These are phyloP conservation scores for Scaptomyza tumidula DNA, from an alignment of 2,888 invertebrate species.

Conservation along the genomic window DNA sequence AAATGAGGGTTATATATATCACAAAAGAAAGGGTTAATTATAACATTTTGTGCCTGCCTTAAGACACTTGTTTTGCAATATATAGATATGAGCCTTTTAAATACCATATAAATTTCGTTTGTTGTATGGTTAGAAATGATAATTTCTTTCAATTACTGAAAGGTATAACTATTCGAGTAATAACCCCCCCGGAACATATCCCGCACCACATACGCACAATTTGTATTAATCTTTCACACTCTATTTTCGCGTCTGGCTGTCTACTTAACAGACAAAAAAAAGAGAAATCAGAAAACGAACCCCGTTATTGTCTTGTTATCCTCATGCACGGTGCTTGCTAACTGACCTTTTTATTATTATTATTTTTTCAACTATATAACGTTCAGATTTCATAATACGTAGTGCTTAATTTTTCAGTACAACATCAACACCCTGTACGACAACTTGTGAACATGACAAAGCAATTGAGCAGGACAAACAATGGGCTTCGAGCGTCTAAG, in stretches of 20 bases:
- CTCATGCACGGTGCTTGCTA: slow-evolving; percentile 1
- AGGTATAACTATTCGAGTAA: not conserved
- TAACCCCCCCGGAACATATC: not conserved
- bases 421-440: slow-evolving; percentile 80
- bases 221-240: slow-evolving; percentile 10
- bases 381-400: slow-evolving; percentile 67
- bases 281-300: not conserved
- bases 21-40: too few relatives aligned
- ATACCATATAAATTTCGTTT: too few relatives aligned
- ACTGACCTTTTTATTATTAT: slow-evolving; percentile 45
- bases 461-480: slow-evolving; percentile 67
- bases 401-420: slow-evolving; percentile 73
- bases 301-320: slow-evolving; percentile 27
- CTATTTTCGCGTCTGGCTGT: slow-evolving; percentile 3
- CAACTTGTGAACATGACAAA: slow-evolving; percentile 82
- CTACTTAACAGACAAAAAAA: not conserved
- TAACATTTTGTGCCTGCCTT: too few relatives aligned
- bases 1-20: too few relatives aligned
- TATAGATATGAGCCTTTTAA: too few relatives aligned
- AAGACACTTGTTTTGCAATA: too few relatives aligned
- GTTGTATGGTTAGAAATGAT: too few relatives aligned
- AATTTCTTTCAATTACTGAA: not conserved
- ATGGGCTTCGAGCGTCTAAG: slow-evolving; percentile 18
- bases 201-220: not conserved
- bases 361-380: slow-evolving; percentile 16